Conservation (phyloP, 2,797 vertebrate species). For the Acanthornis magna region DNA sequence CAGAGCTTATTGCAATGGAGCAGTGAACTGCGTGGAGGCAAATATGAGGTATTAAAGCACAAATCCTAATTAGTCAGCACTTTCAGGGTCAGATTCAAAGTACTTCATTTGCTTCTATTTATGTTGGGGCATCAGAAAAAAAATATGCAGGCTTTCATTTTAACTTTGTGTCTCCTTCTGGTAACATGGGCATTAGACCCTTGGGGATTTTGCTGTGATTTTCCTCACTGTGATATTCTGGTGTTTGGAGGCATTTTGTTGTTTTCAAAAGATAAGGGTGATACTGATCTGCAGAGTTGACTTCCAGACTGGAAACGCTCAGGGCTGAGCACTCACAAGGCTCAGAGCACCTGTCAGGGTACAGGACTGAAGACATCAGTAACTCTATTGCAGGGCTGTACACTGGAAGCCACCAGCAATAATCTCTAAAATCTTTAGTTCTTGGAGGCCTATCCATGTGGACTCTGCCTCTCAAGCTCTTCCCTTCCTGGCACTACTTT, state of each 20-base stretch:
- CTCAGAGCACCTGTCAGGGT: neutral
- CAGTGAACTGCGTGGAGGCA: neutral
- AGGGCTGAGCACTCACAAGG: neutral
- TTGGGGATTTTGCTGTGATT: neutral
- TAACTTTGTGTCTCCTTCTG: neutral
- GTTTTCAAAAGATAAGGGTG: neutral
- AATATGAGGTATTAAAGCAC: neutral
- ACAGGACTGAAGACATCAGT: neutral
- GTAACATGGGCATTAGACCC: neutral
- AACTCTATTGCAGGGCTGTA: neutral
- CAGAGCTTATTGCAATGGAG: neutral
- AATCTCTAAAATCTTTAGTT: neutral
- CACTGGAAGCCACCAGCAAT: neutral
- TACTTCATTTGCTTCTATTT: neutral
- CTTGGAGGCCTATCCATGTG: neutral
- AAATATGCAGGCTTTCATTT: neutral
- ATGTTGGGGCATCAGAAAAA: neutral
- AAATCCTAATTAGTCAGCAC: neutral
- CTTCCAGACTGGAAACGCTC: neutral
- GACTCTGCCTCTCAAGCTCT: neutral
- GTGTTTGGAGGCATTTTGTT: neutral
- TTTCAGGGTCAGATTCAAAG: neutral
- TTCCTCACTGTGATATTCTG: neutral
- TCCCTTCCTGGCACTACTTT: neutral
- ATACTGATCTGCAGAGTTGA: neutral